Conservation (phyloP, 2,113 vertebrate genomes). For the Bothrops jararaca region DNA sequence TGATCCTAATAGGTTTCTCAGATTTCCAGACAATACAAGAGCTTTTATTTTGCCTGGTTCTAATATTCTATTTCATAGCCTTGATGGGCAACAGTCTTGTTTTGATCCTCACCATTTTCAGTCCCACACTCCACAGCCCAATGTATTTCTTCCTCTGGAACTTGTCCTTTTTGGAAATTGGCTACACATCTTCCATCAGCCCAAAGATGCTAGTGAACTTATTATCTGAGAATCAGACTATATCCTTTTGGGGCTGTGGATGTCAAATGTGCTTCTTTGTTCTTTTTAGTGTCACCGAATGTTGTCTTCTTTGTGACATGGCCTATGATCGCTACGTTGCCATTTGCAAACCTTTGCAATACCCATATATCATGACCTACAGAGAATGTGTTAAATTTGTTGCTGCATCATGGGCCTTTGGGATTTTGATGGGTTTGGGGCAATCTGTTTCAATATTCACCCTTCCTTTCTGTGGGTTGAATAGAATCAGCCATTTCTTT, state of each 20-base stretch:
- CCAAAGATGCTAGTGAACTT: slow-evolving; percentile 48
- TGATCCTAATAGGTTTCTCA: slow-evolving; percentile 30
- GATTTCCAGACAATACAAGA: slow-evolving; percentile 23
- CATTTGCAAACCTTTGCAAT: neutral
- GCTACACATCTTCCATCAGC: slow-evolving; percentile 35
- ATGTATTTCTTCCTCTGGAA: slow-evolving; percentile 23
- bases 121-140: slow-evolving; percentile 38
- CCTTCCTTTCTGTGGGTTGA: neutral
- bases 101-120: neutral
- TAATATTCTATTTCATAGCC: slow-evolving; percentile 17
- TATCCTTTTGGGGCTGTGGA: neutral
- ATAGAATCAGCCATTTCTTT: neutral
- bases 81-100: slow-evolving; percentile 45
- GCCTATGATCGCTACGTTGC: neutral
- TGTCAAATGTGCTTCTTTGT: neutral
- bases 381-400: neutral
- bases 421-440: neutral
- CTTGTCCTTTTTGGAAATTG: slow-evolving; percentile 50
- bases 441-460: neutral
- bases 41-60: slow-evolving; percentile 33
- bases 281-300: neutral
- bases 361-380: neutral
- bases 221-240: neutral
- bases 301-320: neutral
- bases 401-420: neutral